Base-by-base conservation (phyloP, 1,140 invertebrate species). In the Heliothis subflexa region DNA sequence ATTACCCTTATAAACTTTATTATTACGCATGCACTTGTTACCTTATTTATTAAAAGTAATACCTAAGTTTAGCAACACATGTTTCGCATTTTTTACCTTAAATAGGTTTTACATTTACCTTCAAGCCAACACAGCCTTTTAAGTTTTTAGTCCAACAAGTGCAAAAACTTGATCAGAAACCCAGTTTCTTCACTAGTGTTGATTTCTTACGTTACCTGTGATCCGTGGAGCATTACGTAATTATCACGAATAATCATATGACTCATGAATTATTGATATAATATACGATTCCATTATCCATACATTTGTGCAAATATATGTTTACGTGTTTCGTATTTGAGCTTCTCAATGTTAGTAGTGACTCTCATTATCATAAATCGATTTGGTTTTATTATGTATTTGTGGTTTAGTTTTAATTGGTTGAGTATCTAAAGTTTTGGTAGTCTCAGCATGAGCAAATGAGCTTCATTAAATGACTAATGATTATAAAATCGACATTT, bases 281-380 rank as follows among this genome's bases (percentile, higher is more conserved):
- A 52, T 25, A 52, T 47, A 62, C 9, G 33, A 40, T 66, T 66
- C 62, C 40, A 47, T 66, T 66, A 33, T 45, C 62, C 40, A 66
- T 70, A 49, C 66, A 70, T 70, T 70, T 70, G 66, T 70, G 66
- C 13, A 70, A 70, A 70, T 70, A 70, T 25, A 21, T 50, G 45
- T 70, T 50, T 3, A 66, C 40, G 40, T 66, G 21, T 52, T 25
- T 49, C 21, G 21, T 68, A 16, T 68, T 25, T 49, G 18, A 11
- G 45, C 21, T 70, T 52, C 47, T 28, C 66, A n/a, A 21, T 70
- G 66, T 70, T 18, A 70, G 14, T 70, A 9, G 11, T 68, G 45
- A 14, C 16, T 68, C 18, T 10, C 21, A 70, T 66, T 64, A 11
- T 11, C 28, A 64, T 45, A 3, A 66, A 47, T 66, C 16, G 16